Percentiles rank a stretch among this genome's conserved stretches.
phyloP scores from a whole-genome alignment of 1,140 invertebrate species.

The Calephelis virginiensis region DNA sequence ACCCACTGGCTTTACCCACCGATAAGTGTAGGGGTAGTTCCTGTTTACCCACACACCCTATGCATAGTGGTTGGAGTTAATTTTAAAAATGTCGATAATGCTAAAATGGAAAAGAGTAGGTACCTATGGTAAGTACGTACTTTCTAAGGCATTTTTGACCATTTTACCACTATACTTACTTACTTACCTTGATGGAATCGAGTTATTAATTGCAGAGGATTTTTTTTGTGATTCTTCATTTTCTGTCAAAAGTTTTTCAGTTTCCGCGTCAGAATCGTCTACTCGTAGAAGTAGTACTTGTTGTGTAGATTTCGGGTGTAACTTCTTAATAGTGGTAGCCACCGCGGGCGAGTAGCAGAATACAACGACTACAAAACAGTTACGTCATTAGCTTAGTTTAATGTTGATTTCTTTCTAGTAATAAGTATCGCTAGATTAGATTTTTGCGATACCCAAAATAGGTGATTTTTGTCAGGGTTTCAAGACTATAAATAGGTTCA shows the following conservation, averaged over 20 bases:
- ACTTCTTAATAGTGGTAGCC: not conserved
- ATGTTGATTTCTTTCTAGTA: not conserved
- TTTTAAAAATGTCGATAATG: too few species aligned
- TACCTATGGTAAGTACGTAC: not conserved
- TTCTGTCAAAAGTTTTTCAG: not conserved
- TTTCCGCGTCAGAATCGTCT: not conserved
- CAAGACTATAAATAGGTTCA: too few species aligned
- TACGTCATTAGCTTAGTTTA: not conserved
- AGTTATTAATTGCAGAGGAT: not conserved
- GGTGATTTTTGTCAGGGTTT: too few species aligned
- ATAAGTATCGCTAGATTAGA: too few species aligned
- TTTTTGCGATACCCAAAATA: not conserved
- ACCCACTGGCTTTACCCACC: too few species aligned
- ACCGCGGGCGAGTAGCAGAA: conserved; percentile 1
- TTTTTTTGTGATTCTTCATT: not conserved
- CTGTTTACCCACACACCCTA: too few species aligned
- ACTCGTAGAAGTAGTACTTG: not conserved
- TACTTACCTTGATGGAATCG: not conserved
- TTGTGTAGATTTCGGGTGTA: not conserved
- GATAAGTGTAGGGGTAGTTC: too few species aligned
- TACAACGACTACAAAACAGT: not conserved
- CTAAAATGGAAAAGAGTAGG: not conserved
- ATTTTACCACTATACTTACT: too few species aligned
- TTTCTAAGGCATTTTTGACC: too few species aligned
- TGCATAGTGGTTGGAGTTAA: too few species aligned